phyloP scores from a whole-genome alignment of 2,888 invertebrate species.

The Taenaris catops region DNA sequence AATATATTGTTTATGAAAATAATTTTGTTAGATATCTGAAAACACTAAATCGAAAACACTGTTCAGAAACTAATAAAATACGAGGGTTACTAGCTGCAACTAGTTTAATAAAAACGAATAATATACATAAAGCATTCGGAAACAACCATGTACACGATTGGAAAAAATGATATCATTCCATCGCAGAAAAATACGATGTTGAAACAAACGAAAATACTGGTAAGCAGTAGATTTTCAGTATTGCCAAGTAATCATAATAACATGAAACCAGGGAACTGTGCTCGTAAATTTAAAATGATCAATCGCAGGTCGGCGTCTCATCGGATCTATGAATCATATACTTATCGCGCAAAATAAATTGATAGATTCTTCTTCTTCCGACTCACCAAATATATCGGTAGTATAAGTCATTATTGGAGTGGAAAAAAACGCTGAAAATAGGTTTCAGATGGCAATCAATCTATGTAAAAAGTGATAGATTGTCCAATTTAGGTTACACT shows the following conservation, averaged over 20 bases:
- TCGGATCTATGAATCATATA: constrained; percentile 17
- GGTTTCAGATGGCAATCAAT: constrained; percentile 1
- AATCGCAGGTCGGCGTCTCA: constrained; percentile 21
- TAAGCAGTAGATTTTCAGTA: no score
- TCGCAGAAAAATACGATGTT: no score
- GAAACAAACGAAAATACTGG: no score
- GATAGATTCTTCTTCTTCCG: constrained; percentile 8
- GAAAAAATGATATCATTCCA: no score
- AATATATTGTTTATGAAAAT: no score
- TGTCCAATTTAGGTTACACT: constrained; percentile 7
- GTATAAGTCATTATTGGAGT: constrained; percentile 1
- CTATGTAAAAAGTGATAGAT: constrained; percentile 7
- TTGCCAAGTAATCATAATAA: constrained; percentile 10
- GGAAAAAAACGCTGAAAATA: constrained; percentile 2
- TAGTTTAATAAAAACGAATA: no score
- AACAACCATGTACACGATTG: no score
- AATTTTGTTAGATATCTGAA: no score
- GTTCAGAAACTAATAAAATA: no score
- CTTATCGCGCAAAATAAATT: constrained; percentile 7
- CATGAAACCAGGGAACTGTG: constrained; percentile 4
- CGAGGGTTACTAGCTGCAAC: no score
- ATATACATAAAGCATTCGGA: no score
- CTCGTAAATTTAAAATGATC: constrained; percentile 25
- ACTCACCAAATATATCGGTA: background rate
- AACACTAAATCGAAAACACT: no score